Evolutionary conservation across 2,888 invertebrate genomes (phyloP), one percentile per base, ranked within the genome.

Genomic region (Theodoxus fluviatilis): DNA sequence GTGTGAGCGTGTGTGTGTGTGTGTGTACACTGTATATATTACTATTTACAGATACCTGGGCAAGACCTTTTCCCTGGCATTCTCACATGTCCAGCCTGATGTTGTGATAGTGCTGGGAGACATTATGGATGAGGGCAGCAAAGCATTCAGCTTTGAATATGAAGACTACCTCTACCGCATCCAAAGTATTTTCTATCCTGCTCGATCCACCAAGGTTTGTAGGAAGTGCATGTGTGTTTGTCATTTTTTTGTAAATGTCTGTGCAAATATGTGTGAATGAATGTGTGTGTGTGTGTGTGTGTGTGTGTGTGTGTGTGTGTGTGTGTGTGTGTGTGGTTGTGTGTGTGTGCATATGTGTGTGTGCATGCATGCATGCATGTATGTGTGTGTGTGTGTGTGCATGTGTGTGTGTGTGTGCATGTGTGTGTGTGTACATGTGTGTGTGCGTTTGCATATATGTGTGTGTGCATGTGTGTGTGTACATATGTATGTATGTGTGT

Each of bases 41-140:
- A 22, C 67, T 70, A 72, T 75, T 87, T 90, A 68, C 87, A 94
- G 96, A 82, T 97, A 93, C 86, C 87, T 97, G 69, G 88, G 89
- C 43, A 92, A 92, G 81, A 94, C 95, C 49, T 98, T 94, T 86
- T 87, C 89, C 18, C 89, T 91, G 76, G 96, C 93, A 2, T 85
- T 92, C 47, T 87, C 90, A 49, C 91, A 93, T 84, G 90, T 92
- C 59, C 89, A 92, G 77, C 97, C 98, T 9, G 92, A 97, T 87
- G 90, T 94, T 18, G 90, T 98, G 65, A 90, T 95, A 59, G 98
- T 95, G 88, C 89, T 98, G 70, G 98, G 98, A 1, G 98, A 98
- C 87, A 89, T 98, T 66, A 93, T 96, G 89, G 97, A 98, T 84
- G 98, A 98, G 88, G 98, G 97, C 0, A 94, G 94, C 71, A 90